These are phyloP conservation scores for Anthophora plumipes DNA, from an alignment of 2,888 invertebrate genomes.

Conservation along the genomic window DNA sequence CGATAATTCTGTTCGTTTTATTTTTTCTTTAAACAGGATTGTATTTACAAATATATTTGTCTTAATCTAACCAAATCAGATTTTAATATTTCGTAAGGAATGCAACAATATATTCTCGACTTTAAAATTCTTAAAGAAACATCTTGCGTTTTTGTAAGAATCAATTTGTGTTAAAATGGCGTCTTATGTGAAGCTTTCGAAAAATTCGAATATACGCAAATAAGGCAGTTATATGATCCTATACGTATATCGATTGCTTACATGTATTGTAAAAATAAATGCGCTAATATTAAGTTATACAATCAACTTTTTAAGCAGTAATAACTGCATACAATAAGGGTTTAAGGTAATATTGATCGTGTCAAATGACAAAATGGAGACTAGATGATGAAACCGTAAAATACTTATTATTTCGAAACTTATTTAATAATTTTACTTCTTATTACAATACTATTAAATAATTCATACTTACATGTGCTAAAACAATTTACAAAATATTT, in stretches of 20 bases:
- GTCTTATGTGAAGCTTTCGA: not conserved
- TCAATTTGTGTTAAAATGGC: not conserved
- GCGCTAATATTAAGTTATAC: not conserved
- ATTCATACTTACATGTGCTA: conserved; percentile 28
- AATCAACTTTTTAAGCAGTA: not conserved
- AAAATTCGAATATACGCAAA: not conserved
- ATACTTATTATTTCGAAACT: not conserved
- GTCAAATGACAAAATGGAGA: conserved; percentile 13
- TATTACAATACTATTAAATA: not conserved
- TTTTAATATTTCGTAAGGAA: not conserved
- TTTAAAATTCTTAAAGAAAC: no score
- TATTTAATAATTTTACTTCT: not conserved
- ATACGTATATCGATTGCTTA: not conserved
- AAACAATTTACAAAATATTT: conserved; percentile 45
- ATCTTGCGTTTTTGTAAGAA: no score
- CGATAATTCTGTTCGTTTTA: not conserved
- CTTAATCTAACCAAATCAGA: not conserved
- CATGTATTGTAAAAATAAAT: not conserved
- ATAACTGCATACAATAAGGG: not conserved
- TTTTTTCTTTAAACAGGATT: not conserved
- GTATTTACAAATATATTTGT: not conserved
- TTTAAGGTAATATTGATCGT: conserved; percentile 5
- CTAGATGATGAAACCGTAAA: not conserved
- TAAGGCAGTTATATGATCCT: not conserved
- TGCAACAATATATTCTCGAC: no score